A percentile compares a stretch with the other conserved stretches of the same genome.
Conservation (phyloP, 1,140 invertebrate species). For the Patella vulgata region DNA sequence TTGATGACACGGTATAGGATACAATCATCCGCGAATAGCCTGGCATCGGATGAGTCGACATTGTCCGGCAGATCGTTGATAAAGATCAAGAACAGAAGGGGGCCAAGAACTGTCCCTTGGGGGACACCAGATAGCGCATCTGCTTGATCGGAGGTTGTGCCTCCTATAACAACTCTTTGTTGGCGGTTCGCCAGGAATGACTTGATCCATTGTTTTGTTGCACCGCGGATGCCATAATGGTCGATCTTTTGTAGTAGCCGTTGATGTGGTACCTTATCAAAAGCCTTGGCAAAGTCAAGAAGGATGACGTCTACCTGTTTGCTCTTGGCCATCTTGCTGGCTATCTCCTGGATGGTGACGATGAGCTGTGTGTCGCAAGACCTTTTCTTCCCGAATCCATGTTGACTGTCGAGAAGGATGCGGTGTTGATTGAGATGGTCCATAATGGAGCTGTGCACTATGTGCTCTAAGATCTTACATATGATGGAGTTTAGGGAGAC, state of each 20-base stretch:
- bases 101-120: constrained; percentile 29
- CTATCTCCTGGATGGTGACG: constrained; percentile 10
- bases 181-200: constrained; percentile 23
- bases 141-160: constrained; percentile 2
- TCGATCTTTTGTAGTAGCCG: constrained; percentile 29
- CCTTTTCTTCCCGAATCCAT: constrained; percentile 22
- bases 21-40: constrained; percentile 20
- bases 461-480: constrained; percentile 27
- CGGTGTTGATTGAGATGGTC: constrained; percentile 25
- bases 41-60: not conserved
- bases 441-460: constrained; percentile 24
- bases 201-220: constrained; percentile 18
- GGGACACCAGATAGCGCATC: constrained; percentile 29
- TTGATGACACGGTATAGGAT: not conserved
- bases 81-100: constrained; percentile 30
- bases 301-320: constrained; percentile 27
- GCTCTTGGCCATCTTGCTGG: too few relatives aligned
- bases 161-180: constrained; percentile 29
- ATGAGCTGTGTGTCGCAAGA: constrained; percentile 26
- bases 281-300: constrained; percentile 35
- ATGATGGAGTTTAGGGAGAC: constrained; percentile 25
- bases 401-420: constrained; percentile 20
- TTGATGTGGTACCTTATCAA: constrained; percentile 27
- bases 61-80: constrained; percentile 33
- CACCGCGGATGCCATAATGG: constrained; percentile 24